phyloP scores from a whole-genome alignment of 2,888 invertebrate genomes.

The Drosophila incognita region DNA sequence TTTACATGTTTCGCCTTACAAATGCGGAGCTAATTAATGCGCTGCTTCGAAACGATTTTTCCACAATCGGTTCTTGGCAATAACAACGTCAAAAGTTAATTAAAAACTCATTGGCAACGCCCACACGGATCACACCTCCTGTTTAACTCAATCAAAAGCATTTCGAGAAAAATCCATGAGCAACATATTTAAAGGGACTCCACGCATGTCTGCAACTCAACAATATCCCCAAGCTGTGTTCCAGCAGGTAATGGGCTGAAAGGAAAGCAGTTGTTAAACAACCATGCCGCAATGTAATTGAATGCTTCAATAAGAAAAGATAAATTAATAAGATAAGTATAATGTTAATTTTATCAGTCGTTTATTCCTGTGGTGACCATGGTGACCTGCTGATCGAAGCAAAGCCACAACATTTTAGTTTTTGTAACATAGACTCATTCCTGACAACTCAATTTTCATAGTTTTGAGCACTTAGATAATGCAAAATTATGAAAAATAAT shows the following conservation, averaged over 20 bases:
- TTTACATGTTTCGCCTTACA: neutral
- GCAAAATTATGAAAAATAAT: too few relatives aligned
- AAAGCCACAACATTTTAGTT: neutral
- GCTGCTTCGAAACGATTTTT: conserved; percentile 34
- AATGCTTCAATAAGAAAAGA: too few relatives aligned
- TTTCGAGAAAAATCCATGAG: conserved; percentile 20
- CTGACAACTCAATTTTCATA: neutral
- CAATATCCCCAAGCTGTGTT: too few relatives aligned
- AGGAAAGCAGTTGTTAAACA: neutral
- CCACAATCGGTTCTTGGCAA: conserved; percentile 44
- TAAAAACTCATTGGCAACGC: conserved; percentile 57
- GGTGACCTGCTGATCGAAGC: neutral
- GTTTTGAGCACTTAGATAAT: neutral
- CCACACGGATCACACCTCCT: neutral
- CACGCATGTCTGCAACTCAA: conserved; percentile 7
- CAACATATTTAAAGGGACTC: conserved; percentile 5
- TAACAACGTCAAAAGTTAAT: conserved; percentile 61
- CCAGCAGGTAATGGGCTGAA: conserved; percentile 3
- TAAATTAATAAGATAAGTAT: too few relatives aligned
- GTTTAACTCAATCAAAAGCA: conserved; percentile 26
- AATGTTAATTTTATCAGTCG: too few relatives aligned
- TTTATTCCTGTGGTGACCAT: neutral
- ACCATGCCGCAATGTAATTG: too few relatives aligned
- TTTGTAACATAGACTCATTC: neutral
- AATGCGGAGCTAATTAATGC: conserved; percentile 44